Conservation (phyloP, 2,888 invertebrate species). For the Eupithecia centaureata region DNA sequence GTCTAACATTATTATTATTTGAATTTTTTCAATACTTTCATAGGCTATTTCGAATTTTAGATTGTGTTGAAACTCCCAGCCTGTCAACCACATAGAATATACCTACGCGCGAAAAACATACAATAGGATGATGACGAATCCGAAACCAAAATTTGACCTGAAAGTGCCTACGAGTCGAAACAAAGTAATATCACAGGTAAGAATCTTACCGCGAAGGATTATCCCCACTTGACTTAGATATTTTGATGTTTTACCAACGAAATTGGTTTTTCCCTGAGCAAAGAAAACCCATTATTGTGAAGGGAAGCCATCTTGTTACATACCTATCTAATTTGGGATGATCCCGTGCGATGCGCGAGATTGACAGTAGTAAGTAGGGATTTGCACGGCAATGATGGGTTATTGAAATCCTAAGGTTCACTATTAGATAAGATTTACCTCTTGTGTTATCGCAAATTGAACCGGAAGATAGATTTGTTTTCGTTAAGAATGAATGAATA, state of each 20-base stretch:
- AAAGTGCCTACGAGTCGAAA: slow-evolving; percentile 40
- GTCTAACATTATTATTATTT: too few species aligned
- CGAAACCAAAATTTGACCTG: background rate
- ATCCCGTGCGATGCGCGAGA: slow-evolving; percentile 69
- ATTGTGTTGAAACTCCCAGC: too few species aligned
- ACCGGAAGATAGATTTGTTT: background rate
- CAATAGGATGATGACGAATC: background rate
- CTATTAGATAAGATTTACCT: background rate
- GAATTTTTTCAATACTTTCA: too few species aligned
- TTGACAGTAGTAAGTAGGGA: slow-evolving; percentile 64
- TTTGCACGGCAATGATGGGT: slow-evolving; percentile 50
- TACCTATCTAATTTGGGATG: slow-evolving; percentile 73
- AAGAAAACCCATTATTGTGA: slow-evolving; percentile 70
- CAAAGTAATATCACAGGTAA: slow-evolving; percentile 65
- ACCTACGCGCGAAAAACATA: too few species aligned
- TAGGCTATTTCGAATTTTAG: too few species aligned
- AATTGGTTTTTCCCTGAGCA: slow-evolving; percentile 73
- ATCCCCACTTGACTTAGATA: slow-evolving; percentile 73
- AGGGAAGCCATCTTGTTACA: slow-evolving; percentile 64
- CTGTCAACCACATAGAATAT: too few species aligned
- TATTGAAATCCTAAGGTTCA: background rate
- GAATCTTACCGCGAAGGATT: slow-evolving; percentile 67
- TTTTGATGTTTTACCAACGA: slow-evolving; percentile 73
- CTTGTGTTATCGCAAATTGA: background rate
- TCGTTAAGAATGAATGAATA: too few species aligned